phyloP scores from a whole-genome alignment of 2,113 vertebrate genomes.

The Gadus macrocephalus region DNA sequence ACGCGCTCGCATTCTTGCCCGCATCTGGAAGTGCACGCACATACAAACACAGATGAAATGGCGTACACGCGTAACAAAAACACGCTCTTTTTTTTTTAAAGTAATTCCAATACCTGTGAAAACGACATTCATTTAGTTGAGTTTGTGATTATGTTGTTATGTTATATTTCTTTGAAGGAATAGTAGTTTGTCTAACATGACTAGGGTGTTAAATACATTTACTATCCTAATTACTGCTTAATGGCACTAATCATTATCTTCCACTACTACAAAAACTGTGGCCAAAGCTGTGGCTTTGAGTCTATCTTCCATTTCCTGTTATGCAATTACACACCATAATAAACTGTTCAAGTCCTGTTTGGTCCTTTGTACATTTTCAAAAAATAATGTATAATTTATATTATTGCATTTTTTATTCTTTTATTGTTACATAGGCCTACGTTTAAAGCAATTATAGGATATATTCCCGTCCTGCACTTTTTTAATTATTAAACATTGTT shows the following conservation, averaged over 20 bases:
- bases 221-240: constrained; percentile 23
- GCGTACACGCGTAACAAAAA: not conserved
- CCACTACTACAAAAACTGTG: constrained; percentile 13
- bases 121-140: not conserved
- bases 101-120: not conserved
- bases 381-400: no score
- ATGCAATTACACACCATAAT: constrained; percentile 1
- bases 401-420: no score
- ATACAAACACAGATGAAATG: not conserved
- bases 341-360: no score
- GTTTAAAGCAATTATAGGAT: no score
- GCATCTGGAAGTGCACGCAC: constrained; percentile 26
- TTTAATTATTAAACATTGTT: no score
- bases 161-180: no score
- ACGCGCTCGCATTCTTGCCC: constrained; percentile 8
- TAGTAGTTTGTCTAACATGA: not conserved
- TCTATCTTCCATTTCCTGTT: constrained; percentile 27
- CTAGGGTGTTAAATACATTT: not conserved
- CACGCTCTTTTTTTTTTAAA: not conserved
- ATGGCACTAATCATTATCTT: constrained; percentile 37
- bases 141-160: not conserved
- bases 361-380: no score
- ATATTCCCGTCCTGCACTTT: no score
- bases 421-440: no score
- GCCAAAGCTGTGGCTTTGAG: constrained; percentile 22